Evolutionary conservation across 2,888 invertebrate genomes (phyloP).

Genomic region (Aphidius colemani): DNA sequence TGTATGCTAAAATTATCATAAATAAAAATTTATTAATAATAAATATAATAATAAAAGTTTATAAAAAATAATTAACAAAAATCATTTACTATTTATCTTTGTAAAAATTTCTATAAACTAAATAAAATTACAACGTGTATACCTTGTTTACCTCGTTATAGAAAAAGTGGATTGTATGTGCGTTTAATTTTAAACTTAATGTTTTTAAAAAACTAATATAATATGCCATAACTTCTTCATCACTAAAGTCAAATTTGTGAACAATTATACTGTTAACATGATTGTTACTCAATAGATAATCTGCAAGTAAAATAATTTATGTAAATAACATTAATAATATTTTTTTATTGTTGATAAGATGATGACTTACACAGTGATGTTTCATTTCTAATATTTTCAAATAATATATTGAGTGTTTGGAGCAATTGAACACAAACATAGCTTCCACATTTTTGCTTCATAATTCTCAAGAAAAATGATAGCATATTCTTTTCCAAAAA

Average conservation of each 20-base stretch:
- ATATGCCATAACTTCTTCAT: slow-evolving; percentile 99
- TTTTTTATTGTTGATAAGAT: slow-evolving; percentile 15
- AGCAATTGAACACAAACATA: slow-evolving; percentile 97
- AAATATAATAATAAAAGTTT: slow-evolving; percentile 27
- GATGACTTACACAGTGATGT: slow-evolving; percentile 92
- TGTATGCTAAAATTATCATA: slow-evolving; percentile 73
- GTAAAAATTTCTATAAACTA: slow-evolving; percentile 12
- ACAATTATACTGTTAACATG: slow-evolving; percentile 99
- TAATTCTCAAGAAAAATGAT: slow-evolving; percentile 94
- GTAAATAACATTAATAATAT: not conserved
- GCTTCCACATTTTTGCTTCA: slow-evolving; percentile 96
- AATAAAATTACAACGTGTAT: slow-evolving; percentile 36
- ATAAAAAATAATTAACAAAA: slow-evolving; percentile 31
- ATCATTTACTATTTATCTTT: not conserved
- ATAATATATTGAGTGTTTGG: slow-evolving; percentile 97
- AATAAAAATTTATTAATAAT: not conserved
- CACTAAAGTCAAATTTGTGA: slow-evolving; percentile 99
- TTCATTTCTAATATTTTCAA: slow-evolving; percentile 99
- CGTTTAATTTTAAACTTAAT: slow-evolving; percentile 93
- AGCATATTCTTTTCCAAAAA: slow-evolving; percentile 99
- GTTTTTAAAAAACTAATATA: slow-evolving; percentile 99
- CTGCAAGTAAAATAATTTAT: slow-evolving; percentile 65
- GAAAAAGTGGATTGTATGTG: slow-evolving; percentile 99
- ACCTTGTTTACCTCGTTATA: slow-evolving; percentile 87
- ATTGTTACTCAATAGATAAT: slow-evolving; percentile 98